A percentile compares a stretch with the other conserved stretches of the same genome.
phyloP scores from a whole-genome alignment of 2,113 vertebrate genomes.

The Oreochromis tanganicae region DNA sequence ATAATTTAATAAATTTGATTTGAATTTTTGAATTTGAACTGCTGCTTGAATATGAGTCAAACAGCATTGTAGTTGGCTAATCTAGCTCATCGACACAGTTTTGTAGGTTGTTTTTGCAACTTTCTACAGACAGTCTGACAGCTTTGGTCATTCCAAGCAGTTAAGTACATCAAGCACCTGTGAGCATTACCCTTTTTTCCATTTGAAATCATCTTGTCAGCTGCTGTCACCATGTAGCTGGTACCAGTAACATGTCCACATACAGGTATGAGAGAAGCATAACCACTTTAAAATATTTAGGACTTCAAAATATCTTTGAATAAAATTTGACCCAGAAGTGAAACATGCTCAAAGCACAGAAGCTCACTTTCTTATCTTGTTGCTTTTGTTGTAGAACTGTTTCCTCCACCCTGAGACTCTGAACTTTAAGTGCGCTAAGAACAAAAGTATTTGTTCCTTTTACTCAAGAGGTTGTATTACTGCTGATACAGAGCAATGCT shows the following conservation, averaged over 20 bases:
- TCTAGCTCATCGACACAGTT: not conserved
- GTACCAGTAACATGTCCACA: not conserved
- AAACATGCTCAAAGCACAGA: not conserved
- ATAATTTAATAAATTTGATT: not conserved
- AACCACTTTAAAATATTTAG: not conserved
- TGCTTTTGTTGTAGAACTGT: not conserved
- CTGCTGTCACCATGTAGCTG: not conserved
- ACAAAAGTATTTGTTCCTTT: constrained; percentile 45
- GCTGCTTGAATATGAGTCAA: not conserved
- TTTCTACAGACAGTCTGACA: not conserved
- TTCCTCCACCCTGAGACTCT: constrained; percentile 5
- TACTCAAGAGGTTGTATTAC: constrained; percentile 23
- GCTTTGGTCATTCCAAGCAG: not conserved
- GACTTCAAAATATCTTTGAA: not conserved
- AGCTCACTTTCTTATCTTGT: not conserved
- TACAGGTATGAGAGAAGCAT: not conserved
- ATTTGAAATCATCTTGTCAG: not conserved
- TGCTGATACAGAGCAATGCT: constrained; percentile 25
- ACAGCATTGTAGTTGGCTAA: not conserved
- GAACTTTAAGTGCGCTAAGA: constrained; percentile 18
- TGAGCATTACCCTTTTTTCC: not conserved
- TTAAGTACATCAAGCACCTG: not conserved
- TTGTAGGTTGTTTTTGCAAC: not conserved
- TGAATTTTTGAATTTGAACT: not conserved
- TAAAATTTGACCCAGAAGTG: not conserved